Percentiles rank a stretch among this genome's conserved stretches.
Evolutionary conservation across 2,113 vertebrate genomes (phyloP).

Genomic region (Pterocles orientalis): DNA sequence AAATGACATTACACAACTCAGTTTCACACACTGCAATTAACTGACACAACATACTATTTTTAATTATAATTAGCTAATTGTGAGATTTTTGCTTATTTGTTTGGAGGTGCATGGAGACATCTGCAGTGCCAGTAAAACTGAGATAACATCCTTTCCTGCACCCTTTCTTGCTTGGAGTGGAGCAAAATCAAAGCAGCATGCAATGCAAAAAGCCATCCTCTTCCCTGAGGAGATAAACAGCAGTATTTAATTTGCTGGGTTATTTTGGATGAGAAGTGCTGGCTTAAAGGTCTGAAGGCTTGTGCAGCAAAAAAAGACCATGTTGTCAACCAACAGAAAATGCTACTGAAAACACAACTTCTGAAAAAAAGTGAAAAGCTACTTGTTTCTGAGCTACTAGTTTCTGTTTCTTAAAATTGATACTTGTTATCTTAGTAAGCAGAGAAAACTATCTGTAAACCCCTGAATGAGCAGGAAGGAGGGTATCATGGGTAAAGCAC

Average conservation of each 20-base stretch:
- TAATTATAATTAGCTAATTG: neutral
- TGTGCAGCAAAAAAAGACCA: neutral
- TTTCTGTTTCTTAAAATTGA: slow-evolving; percentile 62
- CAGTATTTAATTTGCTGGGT: neutral
- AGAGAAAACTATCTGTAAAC: slow-evolving; percentile 32
- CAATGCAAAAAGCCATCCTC: neutral
- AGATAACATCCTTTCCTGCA: neutral
- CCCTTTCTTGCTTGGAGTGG: neutral
- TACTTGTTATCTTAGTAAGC: slow-evolving; percentile 61
- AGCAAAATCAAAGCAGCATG: neutral
- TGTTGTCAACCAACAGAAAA: slow-evolving; percentile 25
- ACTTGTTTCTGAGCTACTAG: neutral
- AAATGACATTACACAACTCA: neutral
- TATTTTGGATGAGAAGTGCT: neutral
- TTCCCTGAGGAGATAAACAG: neutral
- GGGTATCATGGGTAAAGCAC: slow-evolving; percentile 50
- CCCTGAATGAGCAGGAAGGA: slow-evolving; percentile 58
- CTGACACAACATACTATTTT: slow-evolving; percentile 10
- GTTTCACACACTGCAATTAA: slow-evolving; percentile 39
- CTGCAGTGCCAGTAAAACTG: neutral
- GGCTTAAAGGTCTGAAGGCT: neutral
- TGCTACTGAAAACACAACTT: slow-evolving; percentile 19
- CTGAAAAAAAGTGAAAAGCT: slow-evolving; percentile 41
- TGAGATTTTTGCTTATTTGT: slow-evolving; percentile 14
- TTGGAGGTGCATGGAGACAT: neutral